Base-by-base conservation (phyloP, 2,113 vertebrate genomes). In the Callorhinus ursinus region DNA sequence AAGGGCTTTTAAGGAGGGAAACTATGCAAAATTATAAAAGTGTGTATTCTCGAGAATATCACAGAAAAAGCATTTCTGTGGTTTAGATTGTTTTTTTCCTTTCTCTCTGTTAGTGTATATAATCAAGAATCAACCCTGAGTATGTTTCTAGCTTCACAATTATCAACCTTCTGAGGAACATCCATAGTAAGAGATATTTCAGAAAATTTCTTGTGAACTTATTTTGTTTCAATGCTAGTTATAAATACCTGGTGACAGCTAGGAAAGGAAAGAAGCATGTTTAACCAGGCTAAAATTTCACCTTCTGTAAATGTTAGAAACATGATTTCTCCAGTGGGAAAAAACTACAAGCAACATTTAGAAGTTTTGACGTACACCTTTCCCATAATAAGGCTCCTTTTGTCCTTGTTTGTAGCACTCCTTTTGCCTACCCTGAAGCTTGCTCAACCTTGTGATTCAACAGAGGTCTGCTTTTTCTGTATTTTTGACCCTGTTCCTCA, bases 211-310 rank as follows among this genome's bases (percentile, higher is more conserved):
- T 89, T 24, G 10, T 55, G 39, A 94, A 88, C 79, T 57, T 57
- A 33, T 36, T 85, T 80, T 90, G 74, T 83, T 93, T 80, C 49
- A n/a, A 83, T 63, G 67, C 53, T 82, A 33, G 53, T 55, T 93
- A 85, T 51, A 77, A 96, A 88, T 95, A 24, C 28, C 26, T 79
- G 42, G 46, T 72, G 93, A 74, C 49, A 86, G 33, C 61, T 39
- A 39, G 72, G 87, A 97, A 96, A 89, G 33, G n/a, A 72, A 97
- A 91, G n/a, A 94, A 21, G 22, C 33, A 18, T 71, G 22, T 93
- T 92, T 81, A 96, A 63, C 26, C 36, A 53, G 79, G 87, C 69
- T 93, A 93, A 93, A 93, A 92, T 63, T 49, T 80, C 65, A 96
- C 67, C 33, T 65, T 93, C 24, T 33, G 16, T 42, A 88, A 93